Conservation (phyloP, 2,113 vertebrate species). For the Holacanthus passer region DNA sequence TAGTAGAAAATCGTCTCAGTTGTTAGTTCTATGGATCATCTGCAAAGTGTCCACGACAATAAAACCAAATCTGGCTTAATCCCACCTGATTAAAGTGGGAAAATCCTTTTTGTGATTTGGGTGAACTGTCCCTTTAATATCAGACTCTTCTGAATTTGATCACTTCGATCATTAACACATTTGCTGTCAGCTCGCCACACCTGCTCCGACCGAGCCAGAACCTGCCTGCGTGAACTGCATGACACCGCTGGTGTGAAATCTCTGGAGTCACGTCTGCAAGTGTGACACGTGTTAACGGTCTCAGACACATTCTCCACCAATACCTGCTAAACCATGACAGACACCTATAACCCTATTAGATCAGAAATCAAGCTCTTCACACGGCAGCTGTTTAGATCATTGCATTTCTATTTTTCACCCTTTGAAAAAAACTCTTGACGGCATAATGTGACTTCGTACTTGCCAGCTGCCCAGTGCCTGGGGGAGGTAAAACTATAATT, state of each 20-base stretch:
- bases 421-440: constrained; percentile 24
- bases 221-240: not conserved
- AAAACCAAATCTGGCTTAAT: not conserved
- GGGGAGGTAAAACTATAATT: constrained; percentile 44
- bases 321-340: constrained; percentile 10
- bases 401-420: constrained; percentile 55
- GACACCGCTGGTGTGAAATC: constrained; percentile 10
- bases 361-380: constrained; percentile 14
- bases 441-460: constrained; percentile 13
- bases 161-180: constrained; percentile 2
- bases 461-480: not conserved
- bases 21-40: not conserved
- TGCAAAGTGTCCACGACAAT: not conserved
- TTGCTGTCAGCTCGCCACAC: not conserved
- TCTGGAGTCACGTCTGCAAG: not conserved
- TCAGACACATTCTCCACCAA: not conserved
- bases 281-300: not conserved
- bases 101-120: not conserved
- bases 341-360: not conserved
- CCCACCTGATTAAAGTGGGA: not conserved
- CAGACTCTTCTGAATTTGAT: not conserved
- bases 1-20: not conserved
- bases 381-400: constrained; percentile 34
- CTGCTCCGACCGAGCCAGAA: not conserved
- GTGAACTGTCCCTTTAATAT: not conserved